Evolutionary conservation across 2,797 vertebrate genomes (phyloP), one percentile per base, ranked within the genome.

Genomic region (Aphelocoma californica): DNA sequence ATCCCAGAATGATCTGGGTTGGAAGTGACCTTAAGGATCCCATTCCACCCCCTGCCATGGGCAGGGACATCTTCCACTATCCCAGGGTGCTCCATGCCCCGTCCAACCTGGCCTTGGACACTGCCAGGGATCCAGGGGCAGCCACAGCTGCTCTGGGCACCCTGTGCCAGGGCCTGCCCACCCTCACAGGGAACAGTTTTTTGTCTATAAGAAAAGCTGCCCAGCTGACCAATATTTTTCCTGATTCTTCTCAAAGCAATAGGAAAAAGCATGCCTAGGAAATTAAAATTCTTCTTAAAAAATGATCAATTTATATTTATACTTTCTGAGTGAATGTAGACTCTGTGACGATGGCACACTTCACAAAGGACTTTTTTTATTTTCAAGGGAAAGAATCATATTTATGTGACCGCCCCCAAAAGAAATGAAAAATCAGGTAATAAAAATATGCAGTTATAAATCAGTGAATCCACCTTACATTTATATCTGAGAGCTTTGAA

Each of bases 21-120:
- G 48, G 48, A 75, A 75, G 9, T 4, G 17, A 54, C 40, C 7
- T 42, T 23, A 67, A 60, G 28, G 34, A 11, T 36, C 48, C 18
- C 14, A 28, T 48, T 4, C 31, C 23, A 54, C 3, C 31, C 29
- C 4, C 12, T 66, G 34, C 40, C 29, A 26, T 18, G 18, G n/a
- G n/a, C 29, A 54, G 31, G 74, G 25, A 25, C 29, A 40, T 3
- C 28, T 45, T 12, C 19, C 45, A 38, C 12, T 2, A 0, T 0
- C 17, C 24, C 24, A 58, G 45, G 29, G 0, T 8, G 19, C 19
- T 51, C 44, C 29, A 20, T 24, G 10, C 19, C 13, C n/a, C 0
- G 0, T 51, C 28, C 29, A 34, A 0, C 18, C 38, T 26, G 60
- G 14, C 25, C 25, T 88, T 31, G 38, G 34, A 1, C 31, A 47